Conservation (phyloP, 2,113 vertebrate genomes). For the Fulmarus glacialis region DNA sequence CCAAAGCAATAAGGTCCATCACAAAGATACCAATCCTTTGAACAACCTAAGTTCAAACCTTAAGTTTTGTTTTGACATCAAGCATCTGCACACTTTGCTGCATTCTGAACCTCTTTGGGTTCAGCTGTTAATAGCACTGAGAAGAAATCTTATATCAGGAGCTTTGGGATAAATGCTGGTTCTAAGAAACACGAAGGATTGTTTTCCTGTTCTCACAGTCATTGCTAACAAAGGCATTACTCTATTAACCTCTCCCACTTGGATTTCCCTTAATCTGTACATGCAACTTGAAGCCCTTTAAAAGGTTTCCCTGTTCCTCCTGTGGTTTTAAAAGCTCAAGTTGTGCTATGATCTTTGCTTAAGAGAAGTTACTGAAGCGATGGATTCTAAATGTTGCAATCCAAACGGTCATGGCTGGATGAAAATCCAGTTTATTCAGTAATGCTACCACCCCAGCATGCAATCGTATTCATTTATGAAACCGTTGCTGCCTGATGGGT, state of each 20-base stretch:
- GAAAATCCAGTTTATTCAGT: slow-evolving; percentile 1
- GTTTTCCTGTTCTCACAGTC: neutral
- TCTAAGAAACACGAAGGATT: neutral
- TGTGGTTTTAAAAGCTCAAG: slow-evolving; percentile 10
- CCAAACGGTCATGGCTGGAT: neutral
- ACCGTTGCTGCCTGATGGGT: neutral
- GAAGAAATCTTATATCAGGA: neutral
- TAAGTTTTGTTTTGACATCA: neutral
- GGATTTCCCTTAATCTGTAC: neutral
- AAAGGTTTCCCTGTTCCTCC: neutral
- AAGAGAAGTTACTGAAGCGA: neutral
- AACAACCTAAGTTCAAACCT: neutral
- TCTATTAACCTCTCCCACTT: slow-evolving; percentile 11
- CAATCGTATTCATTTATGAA: neutral
- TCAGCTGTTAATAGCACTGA: neutral
- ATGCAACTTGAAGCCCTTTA: neutral
- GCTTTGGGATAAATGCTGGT: neutral
- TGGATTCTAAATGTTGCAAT: slow-evolving; percentile 5
- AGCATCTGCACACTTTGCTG: neutral
- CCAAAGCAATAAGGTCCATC: neutral
- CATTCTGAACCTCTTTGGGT: neutral
- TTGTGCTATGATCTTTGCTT: slow-evolving; percentile 24
- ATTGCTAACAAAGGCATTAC: neutral
- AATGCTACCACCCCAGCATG: neutral
- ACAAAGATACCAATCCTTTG: neutral